Base-by-base conservation (phyloP, 2,888 invertebrate genomes). In the Agrotis clavis region DNA sequence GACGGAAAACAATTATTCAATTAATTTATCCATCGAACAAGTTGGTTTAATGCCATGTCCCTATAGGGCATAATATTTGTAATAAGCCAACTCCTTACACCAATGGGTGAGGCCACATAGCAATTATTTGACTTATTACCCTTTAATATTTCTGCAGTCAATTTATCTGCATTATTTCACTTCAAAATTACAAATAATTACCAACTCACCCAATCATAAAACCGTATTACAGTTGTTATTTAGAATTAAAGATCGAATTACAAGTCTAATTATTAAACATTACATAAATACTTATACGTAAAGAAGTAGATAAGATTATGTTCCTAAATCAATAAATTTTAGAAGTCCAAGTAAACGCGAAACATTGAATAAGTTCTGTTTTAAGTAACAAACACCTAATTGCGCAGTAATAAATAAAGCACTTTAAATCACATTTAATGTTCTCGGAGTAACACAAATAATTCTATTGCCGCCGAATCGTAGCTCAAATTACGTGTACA, bases 351-450 rank as follows among this genome's bases (percentile, higher is more conserved):
- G 56, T 77, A 61, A 81, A 81, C 65, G 65, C 47, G 64, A 81
- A 81, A 67, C 50, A 25, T 73, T 77, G 41, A 50, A 72, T 77
- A 78, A 78, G 72, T 77, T 51, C 35, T 2, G 41, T 50, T n/a
- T 65, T 54, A 76, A 77, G 60, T 79, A 67, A 81, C 56, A 56
- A 71, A 67, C 62, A 51, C 59, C 47, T 48, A 62, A 74, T 57
- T 66, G 78, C 57, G 18, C 1, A 19, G 78, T 62, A 54, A 64
- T 78, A 77, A 67, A 72, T 77, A 77, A 72, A 54, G 59, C 54
- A 57, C 72, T 68, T 81, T 73, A 81, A 77, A 81, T 79, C 82
- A 77, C 35, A 73, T 81, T 81, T 72, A 77, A 73, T 81, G 67
- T 79, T 67, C 62, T 48, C 47, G 4, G 41, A 41, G 64, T 65